A percentile compares a stretch with the other conserved stretches of the same genome.
phyloP scores from a whole-genome alignment of 1,140 invertebrate species.

The Meteorus sp. region DNA sequence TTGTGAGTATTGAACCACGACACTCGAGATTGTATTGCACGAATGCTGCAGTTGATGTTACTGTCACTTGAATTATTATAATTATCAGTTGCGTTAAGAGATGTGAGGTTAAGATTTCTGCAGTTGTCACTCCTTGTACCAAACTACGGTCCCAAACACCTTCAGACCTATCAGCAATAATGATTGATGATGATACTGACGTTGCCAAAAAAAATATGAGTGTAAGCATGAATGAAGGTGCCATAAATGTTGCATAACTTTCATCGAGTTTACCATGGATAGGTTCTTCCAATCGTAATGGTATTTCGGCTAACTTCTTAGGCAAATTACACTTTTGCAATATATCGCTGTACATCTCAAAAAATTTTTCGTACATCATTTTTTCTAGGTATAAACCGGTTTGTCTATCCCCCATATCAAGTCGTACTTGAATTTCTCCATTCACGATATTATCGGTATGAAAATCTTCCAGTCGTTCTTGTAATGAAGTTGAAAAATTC shows the following conservation, averaged over 20 bases:
- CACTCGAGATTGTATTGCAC: constrained; percentile 64
- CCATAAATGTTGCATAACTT: constrained; percentile 49
- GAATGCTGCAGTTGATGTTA: constrained; percentile 66
- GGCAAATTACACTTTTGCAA: constrained; percentile 65
- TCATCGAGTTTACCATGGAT: constrained; percentile 70
- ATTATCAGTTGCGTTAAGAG: constrained; percentile 74
- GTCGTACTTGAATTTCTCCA: constrained; percentile 67
- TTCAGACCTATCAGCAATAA: constrained; percentile 80
- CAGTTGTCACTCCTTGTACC: constrained; percentile 71
- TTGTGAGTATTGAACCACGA: constrained; percentile 62
- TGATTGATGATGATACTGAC: constrained; percentile 74
- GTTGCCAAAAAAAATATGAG: constrained; percentile 68
- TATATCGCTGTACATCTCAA: constrained; percentile 61
- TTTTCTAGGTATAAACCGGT: constrained; percentile 68
- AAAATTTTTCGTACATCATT: constrained; percentile 66
- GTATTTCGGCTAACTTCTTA: constrained; percentile 60
- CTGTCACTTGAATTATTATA: constrained; percentile 69
- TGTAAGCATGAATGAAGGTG: constrained; percentile 11
- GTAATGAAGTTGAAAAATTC: constrained; percentile 75
- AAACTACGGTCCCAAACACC: constrained; percentile 77
- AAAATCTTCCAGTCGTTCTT: constrained; percentile 57
- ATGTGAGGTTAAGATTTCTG: constrained; percentile 75
- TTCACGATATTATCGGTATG: constrained; percentile 53
- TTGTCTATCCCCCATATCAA: constrained; percentile 78
- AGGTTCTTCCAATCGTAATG: constrained; percentile 67